These are phyloP conservation scores for Hippopotamus amphibius DNA, from an alignment of 2,113 vertebrate genomes.

Conservation along the genomic window DNA sequence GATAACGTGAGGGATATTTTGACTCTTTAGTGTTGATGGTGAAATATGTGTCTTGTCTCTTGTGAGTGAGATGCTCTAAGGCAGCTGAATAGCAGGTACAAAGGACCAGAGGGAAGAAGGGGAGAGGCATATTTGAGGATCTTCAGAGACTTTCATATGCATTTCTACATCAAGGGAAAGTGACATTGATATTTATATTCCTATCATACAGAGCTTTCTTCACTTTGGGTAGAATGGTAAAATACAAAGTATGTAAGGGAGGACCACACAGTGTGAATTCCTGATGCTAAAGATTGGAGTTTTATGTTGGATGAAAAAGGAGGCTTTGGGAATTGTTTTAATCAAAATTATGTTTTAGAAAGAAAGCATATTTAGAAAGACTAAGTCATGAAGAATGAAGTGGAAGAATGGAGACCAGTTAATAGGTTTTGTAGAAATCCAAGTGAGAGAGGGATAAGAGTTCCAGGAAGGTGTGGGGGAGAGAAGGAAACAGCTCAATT, in stretches of 20 bases:
- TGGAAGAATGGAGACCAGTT: neutral
- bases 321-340: accelerated
- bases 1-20: neutral
- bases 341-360: neutral
- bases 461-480: accelerated
- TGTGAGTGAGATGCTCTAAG: neutral
- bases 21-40: neutral
- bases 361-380: neutral
- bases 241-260: neutral
- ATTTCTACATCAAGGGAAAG: neutral
- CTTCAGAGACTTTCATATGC: accelerated
- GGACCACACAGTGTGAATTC: neutral
- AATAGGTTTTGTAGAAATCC: neutral
- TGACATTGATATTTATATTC: neutral
- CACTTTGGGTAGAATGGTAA: neutral
- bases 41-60: neutral
- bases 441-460: neutral
- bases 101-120: neutral
- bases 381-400: neutral
- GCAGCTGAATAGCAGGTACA: neutral
- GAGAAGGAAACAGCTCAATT: neutral
- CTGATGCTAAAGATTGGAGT: neutral
- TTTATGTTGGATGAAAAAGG: neutral
- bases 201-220: neutral
- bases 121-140: neutral